Base-by-base conservation (phyloP, 2,888 invertebrate genomes). In the Hanleya hanleyi region DNA sequence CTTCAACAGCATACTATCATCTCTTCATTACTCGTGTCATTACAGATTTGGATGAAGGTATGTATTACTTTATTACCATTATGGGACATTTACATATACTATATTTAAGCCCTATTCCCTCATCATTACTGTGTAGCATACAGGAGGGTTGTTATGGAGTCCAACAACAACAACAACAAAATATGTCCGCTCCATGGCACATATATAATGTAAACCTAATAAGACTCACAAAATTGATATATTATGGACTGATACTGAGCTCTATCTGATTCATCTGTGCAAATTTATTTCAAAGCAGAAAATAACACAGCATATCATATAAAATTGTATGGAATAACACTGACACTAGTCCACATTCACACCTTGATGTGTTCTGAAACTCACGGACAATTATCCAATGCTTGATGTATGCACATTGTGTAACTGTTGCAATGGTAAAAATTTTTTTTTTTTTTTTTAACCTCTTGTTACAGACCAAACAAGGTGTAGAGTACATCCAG, bases 401-500 rank as follows among this genome's bases (percentile, higher is more conserved):
- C 41, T 12, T 41, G 41, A 7, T 41, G 18, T 41, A 41, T 7
- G 9, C 18, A 12, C 41, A 41, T 12, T 41, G 9, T 18, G 41
- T 41, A 41, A 41, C 18, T 18, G 41, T 41, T 41, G 9, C 9
- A 12, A 12, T 18, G 18, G 9, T 41, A 12, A 12, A 7, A 41
- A 22, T 64, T 69, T 67, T 18, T 9, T 49, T 36, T 69, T 22
- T 4, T 50, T 12, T 47, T 36, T 35, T 1, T 18, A 0, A 50
- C 36, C n/a, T 12, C 18, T 29, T 7, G 18, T 76, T 81, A 38
- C 81, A 88, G 87, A 80, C 81, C 7, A 81, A 81, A 57, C 84
- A 87, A 69, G 86, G 87, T 15, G 65, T 86, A 12, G 78, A 85
- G 12, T 89, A 87, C 72, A 82, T 88, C 18, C 85, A 87, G 62